These are phyloP conservation scores for Eristalinus sepulchralis DNA, from an alignment of 2,888 invertebrate genomes.

Conservation along the genomic window DNA sequence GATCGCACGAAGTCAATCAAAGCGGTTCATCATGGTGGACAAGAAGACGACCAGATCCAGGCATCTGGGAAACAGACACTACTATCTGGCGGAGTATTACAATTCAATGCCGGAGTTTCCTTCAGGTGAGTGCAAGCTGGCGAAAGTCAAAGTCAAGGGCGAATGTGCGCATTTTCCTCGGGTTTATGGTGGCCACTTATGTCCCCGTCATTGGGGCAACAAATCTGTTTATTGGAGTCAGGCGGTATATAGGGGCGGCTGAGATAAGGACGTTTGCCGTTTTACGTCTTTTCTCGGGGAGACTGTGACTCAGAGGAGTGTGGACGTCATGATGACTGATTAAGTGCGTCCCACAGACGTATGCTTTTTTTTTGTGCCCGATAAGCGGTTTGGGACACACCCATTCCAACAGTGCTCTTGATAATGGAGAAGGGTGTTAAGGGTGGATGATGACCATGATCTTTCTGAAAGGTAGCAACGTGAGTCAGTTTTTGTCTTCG, in stretches of 20 bases:
- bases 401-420: not conserved
- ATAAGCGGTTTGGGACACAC: not conserved
- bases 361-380: not conserved
- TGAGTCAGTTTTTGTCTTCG: no score
- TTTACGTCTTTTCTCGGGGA: not conserved
- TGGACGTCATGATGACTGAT: not conserved
- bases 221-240: not conserved
- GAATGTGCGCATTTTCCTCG: not conserved
- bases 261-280: not conserved
- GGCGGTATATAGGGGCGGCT: not conserved
- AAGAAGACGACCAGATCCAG: constrained; percentile 24
- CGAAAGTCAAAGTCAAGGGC: not conserved
- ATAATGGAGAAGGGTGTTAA: not conserved
- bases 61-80: constrained; percentile 76
- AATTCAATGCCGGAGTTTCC: constrained; percentile 77
- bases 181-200: not conserved
- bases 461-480: not conserved
- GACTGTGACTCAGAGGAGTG: not conserved
- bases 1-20: constrained; percentile 14
- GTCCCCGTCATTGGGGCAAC: not conserved
- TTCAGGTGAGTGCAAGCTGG: constrained; percentile 33
- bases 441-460: not conserved
- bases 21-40: constrained; percentile 42
- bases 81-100: constrained; percentile 79
- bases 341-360: not conserved